phyloP scores from a whole-genome alignment of 92 coral and sea anemone species.

The Pocillopora grandis region DNA sequence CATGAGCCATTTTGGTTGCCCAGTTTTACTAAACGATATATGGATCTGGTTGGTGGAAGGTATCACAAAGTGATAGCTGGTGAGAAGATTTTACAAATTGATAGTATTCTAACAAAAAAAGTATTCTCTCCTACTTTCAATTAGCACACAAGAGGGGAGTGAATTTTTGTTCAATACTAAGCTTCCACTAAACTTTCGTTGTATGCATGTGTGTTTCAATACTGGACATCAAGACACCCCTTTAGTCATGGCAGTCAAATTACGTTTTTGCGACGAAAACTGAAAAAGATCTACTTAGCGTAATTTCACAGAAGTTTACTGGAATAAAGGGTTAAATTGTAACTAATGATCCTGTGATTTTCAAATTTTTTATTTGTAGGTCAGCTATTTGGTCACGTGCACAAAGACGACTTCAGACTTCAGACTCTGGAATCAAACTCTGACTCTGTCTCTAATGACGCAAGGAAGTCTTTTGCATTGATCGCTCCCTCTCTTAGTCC shows the following conservation, averaged over 20 bases:
- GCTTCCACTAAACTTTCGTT: too few species aligned
- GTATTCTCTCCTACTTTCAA: too few species aligned
- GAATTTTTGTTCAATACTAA: too few species aligned
- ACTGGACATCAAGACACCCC: too few species aligned
- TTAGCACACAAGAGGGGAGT: too few species aligned
- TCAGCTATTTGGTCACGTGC: conserved; percentile 83
- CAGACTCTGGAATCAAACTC: conserved; percentile 43
- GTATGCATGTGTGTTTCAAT: too few species aligned
- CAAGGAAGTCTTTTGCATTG: conserved; percentile 50
- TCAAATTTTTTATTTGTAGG: conserved; percentile 43
- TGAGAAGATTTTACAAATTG: neutral
- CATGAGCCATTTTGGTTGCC: conserved; percentile 53
- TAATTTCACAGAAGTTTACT: too few species aligned
- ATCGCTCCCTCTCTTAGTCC: conserved; percentile 67
- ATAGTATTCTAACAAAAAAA: neutral
- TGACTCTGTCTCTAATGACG: neutral
- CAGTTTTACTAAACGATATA: conserved; percentile 44
- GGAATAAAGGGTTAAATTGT: too few species aligned
- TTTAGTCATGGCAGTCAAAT: too few species aligned
- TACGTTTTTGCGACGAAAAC: too few species aligned
- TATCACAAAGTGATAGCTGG: conserved; percentile 59
- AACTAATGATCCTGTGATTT: too few species aligned
- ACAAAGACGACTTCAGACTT: conserved; percentile 76
- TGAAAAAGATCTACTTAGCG: too few species aligned
- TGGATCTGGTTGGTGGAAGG: conserved; percentile 44